These are phyloP conservation scores for Pocillopora verrucosa DNA, from an alignment of 64 coral and sea anemone species.

Conservation along the genomic window DNA sequence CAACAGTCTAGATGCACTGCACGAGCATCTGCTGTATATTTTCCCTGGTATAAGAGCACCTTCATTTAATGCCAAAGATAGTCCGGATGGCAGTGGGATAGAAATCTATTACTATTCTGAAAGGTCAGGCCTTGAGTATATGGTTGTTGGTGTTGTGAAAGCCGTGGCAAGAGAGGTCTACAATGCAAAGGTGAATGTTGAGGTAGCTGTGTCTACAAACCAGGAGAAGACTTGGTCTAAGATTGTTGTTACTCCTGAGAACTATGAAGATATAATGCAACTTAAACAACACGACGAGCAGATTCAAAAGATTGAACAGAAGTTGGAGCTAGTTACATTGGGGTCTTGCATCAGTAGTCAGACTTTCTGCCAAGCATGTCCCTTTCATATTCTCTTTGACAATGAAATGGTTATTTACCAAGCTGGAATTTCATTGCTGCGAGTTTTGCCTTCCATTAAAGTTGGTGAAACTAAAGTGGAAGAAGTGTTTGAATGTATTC, in stretches of 20 bases:
- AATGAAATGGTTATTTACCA: conserved; percentile 94
- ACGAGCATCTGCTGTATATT: conserved; percentile 84
- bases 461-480: conserved; percentile 68
- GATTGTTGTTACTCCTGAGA: conserved; percentile 57
- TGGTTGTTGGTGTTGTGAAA: conserved; percentile 90
- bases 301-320: conserved; percentile 63
- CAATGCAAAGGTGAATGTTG: conserved; percentile 64
- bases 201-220: conserved; percentile 38
- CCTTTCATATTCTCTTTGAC: conserved; percentile 94
- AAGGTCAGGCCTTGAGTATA: conserved; percentile 81
- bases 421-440: conserved; percentile 77
- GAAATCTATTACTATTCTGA: conserved; percentile 87
- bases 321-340: conserved; percentile 72
- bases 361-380: conserved; percentile 94
- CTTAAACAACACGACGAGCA: conserved; percentile 41
- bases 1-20: conserved; percentile 85
- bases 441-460: conserved; percentile 83
- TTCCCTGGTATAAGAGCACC: conserved; percentile 90
- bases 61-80: conserved; percentile 90
- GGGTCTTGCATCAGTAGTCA: conserved; percentile 67
- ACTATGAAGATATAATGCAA: conserved; percentile 26
- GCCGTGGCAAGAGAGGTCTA: conserved; percentile 79
- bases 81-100: conserved; percentile 48
- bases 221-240: conserved; percentile 81
- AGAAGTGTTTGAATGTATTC: conserved; percentile 83